A percentile compares a stretch with the other conserved stretches of the same genome.
phyloP scores from a whole-genome alignment of 2,888 invertebrate genomes.

The Pollenia angustigena region DNA sequence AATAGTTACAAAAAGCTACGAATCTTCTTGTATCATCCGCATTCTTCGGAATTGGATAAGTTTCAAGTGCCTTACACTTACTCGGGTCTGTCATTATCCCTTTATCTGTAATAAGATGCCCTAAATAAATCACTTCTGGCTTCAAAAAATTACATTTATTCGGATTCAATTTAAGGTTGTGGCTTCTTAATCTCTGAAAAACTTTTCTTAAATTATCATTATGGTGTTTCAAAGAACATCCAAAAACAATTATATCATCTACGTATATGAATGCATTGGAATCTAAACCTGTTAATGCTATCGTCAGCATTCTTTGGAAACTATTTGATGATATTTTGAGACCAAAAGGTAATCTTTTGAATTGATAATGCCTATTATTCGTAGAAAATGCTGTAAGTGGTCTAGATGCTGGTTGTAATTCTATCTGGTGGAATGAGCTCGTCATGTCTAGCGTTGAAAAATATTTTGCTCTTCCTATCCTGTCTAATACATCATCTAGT shows the following conservation, averaged over 20 bases:
- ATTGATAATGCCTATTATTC: conserved; percentile 1
- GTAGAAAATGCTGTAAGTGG: too few relatives aligned
- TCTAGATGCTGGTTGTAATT: too few relatives aligned
- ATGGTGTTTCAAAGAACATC: too few relatives aligned
- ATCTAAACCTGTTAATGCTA: not conserved
- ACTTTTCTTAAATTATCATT: too few relatives aligned
- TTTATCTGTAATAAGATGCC: too few relatives aligned
- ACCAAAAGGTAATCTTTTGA: not conserved
- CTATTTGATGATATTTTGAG: conserved; percentile 17
- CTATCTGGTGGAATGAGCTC: conserved; percentile 8
- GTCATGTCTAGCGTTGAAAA: conserved; percentile 14
- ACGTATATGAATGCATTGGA: not conserved
- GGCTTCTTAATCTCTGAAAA: too few relatives aligned
- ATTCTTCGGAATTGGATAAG: conserved; percentile 22
- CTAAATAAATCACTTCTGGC: conserved; percentile 3
- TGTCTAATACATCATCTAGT: conserved; percentile 14
- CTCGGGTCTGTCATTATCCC: too few relatives aligned
- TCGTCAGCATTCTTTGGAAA: conserved; percentile 19
- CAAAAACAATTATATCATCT: too few relatives aligned
- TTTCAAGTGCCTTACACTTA: conserved; percentile 4
- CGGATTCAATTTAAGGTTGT: too few relatives aligned
- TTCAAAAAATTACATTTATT: not conserved
- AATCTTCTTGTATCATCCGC: too few relatives aligned
- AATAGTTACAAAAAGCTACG: too few relatives aligned
- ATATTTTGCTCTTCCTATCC: conserved; percentile 18